phyloP scores from a whole-genome alignment of 2,113 vertebrate genomes.

The Eretmochelys imbricata region DNA sequence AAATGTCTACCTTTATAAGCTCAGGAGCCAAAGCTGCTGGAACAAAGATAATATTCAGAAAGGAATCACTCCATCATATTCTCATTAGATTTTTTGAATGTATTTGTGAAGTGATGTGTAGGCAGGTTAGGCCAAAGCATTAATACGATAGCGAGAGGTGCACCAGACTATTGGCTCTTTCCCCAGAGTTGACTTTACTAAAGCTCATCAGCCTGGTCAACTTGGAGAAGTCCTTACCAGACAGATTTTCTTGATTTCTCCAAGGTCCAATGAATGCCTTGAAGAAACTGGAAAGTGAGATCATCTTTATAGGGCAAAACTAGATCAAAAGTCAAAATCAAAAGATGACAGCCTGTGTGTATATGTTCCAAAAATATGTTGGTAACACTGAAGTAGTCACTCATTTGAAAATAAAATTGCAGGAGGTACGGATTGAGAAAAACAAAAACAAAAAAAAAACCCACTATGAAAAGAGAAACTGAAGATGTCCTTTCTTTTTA shows the following conservation, averaged over 20 bases:
- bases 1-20: not conserved
- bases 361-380: not conserved
- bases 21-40: not conserved
- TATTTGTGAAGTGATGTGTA: not conserved
- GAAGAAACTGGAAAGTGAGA: not conserved
- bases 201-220: not conserved
- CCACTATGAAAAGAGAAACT: rapidly evolving
- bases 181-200: not conserved
- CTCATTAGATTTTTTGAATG: not conserved
- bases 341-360: not conserved
- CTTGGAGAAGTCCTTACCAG: not conserved
- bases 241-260: not conserved
- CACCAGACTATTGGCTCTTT: not conserved
- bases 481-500: not conserved
- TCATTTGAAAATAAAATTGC: not conserved
- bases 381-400: not conserved
- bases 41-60: not conserved
- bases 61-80: not conserved
- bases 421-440: no score
- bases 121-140: not conserved
- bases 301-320: not conserved
- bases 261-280: not conserved
- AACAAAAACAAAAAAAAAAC: not conserved
- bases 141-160: not conserved
- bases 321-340: not conserved